Percentiles rank a stretch among this genome's conserved stretches.
Evolutionary conservation across 2,113 vertebrate species (phyloP).

Genomic region (Dromiciops gliroides): DNA sequence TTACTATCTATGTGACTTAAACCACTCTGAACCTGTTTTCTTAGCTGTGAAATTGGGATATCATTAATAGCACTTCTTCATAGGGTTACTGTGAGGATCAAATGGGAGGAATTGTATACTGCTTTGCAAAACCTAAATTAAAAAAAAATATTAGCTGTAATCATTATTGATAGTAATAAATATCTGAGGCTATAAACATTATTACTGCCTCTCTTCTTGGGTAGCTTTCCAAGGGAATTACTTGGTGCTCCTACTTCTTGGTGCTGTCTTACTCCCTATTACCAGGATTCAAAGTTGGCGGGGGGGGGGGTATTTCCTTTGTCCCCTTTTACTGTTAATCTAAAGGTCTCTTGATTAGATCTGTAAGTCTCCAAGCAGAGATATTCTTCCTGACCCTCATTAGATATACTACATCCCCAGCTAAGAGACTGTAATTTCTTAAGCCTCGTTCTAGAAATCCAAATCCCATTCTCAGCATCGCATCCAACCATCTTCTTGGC

Average conservation of each 20-base stretch:
- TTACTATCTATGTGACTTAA: neutral
- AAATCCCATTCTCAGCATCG: neutral
- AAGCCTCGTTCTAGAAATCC: neutral
- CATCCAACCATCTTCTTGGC: neutral
- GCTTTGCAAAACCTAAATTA: neutral
- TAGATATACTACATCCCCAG: neutral
- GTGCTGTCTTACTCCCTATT: neutral
- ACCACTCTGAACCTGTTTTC: neutral
- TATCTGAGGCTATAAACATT: neutral
- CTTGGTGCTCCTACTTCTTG: neutral
- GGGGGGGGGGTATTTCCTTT: neutral
- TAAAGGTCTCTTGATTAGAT: neutral
- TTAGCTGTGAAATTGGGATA: neutral
- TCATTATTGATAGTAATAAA: neutral
- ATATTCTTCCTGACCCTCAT: neutral
- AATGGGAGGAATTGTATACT: neutral
- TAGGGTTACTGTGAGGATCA: neutral
- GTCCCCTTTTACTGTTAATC: neutral
- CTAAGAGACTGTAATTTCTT: conserved; percentile 1
- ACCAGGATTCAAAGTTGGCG: neutral
- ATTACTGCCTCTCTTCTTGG: neutral
- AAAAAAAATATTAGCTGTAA: neutral
- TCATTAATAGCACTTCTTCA: neutral
- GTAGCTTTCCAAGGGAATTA: neutral
- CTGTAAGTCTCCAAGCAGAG: neutral